Evolutionary conservation across 1,140 invertebrate genomes (phyloP).

Genomic region (Aphaenogaster floridana): DNA sequence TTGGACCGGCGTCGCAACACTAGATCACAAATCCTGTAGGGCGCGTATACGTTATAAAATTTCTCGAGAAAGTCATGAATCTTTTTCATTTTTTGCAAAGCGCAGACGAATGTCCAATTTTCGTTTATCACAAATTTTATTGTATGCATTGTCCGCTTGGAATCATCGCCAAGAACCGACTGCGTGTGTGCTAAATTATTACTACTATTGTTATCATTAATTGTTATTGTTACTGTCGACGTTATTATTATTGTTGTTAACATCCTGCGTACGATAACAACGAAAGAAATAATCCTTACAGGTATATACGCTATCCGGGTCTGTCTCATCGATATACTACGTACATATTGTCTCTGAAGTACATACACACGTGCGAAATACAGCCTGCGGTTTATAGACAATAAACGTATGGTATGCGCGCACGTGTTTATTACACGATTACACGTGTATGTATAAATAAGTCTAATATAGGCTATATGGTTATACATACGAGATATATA

Average conservation of each 20-base stretch:
- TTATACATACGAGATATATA: constrained; percentile 68
- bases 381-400: constrained; percentile 79
- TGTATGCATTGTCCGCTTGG: constrained; percentile 42
- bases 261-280: constrained; percentile 32
- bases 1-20: constrained; percentile 23
- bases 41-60: constrained; percentile 39
- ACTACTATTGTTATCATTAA: constrained; percentile 44
- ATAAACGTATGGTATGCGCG: constrained; percentile 68
- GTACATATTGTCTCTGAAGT: constrained; percentile 83
- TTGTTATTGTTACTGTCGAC: constrained; percentile 54
- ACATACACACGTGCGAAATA: constrained; percentile 80
- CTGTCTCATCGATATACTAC: constrained; percentile 71
- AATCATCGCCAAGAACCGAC: constrained; percentile 25
- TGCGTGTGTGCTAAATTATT: constrained; percentile 50
- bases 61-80: constrained; percentile 18
- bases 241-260: constrained; percentile 46
- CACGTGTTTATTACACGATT: constrained; percentile 25
- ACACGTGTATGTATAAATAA: constrained; percentile 54
- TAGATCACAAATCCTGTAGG: constrained; percentile 39
- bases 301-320: constrained; percentile 42
- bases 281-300: constrained; percentile 57
- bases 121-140: constrained; percentile 62
- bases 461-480: constrained; percentile 57
- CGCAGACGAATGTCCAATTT: constrained; percentile 48
- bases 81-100: constrained; percentile 35